Base-by-base conservation (phyloP, 2,797 vertebrate species). In the Rhincodon typus region DNA sequence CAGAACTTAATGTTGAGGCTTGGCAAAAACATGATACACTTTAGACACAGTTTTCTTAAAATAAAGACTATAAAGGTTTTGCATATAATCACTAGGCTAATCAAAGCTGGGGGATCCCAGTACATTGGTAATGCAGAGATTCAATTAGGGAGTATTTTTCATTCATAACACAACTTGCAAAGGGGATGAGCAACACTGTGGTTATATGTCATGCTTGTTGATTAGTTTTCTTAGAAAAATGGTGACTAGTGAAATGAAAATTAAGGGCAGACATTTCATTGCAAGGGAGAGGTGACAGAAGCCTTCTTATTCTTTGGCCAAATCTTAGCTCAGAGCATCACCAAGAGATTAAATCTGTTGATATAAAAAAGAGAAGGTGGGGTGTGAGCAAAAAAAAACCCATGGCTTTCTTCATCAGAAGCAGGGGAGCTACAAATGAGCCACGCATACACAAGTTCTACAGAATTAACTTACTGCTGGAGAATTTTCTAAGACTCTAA, bases 1-100 rank as follows among this genome's bases (percentile, higher is more conserved):
- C 90, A 57, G 84, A 84, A 66, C 15, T 95, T 95, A 67, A 86
- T 34, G 42, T 8, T 34, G 95, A 46, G 15, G 34, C 74, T 84
- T 25, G 53, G 66, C 12, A 87, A 95, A 79, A 66, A 86, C 27
- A 50, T 67, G 13, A 34, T 50, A 34, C 50, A 62, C 34, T 66
- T 62, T 30, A 70, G 53, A 94, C 5, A 53, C 66, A 7, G 57
- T 13, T 95, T 96, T 94, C 90, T 95, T 69, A 96, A 97, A 95
- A 94, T 97, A 72, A 74, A 74, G 23, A 2, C 94, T 50, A 8
- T 30, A 34, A 30, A 5, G 72, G 94, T 50, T 94, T 70, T 94
- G 94, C 8, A 70, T 94, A 62, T 50, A 74, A 46, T 50, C 42
- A 94, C 30, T 17, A 19, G 42, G 27, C 23, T 27, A 94, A 46